Conservation (phyloP, 2,888 invertebrate genomes). For the Archips crataeganus region DNA sequence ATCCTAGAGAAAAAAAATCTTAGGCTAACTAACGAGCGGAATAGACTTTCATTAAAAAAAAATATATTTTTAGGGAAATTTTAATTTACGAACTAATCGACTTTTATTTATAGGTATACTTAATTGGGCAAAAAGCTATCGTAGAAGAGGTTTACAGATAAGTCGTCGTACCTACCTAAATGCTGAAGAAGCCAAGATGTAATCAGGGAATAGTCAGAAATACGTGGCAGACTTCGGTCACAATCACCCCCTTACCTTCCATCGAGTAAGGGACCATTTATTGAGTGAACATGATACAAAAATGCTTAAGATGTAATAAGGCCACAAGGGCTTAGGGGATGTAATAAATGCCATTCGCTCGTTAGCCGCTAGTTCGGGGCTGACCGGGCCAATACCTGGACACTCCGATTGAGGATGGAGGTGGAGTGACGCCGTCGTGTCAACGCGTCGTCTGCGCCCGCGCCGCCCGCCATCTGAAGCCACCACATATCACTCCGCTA, state of each 20-base stretch:
- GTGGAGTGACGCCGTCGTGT: constrained; percentile 92
- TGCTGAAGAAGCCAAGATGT: background rate
- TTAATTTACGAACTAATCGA: background rate
- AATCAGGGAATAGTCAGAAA: background rate
- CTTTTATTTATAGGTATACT: no score
- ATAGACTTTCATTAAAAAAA: constrained; percentile 25
- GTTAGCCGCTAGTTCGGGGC: constrained; percentile 38
- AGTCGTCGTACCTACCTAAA: background rate
- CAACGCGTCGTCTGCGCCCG: constrained; percentile 85
- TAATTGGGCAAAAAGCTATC: background rate
- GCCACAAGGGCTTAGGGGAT: background rate
- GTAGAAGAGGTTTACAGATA: background rate
- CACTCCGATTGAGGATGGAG: constrained; percentile 88
- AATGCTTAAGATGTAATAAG: no score
- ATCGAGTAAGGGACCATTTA: background rate
- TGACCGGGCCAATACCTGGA: constrained; percentile 81
- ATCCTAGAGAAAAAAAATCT: constrained; percentile 46
- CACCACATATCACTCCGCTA: constrained; percentile 60
- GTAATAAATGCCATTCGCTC: constrained; percentile 27
- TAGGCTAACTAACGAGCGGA: constrained; percentile 56
- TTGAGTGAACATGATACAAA: no score
- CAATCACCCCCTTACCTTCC: background rate
- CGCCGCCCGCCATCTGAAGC: constrained; percentile 75
- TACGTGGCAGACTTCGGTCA: background rate
- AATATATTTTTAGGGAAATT: background rate